These are phyloP conservation scores for Baronia brevicornis DNA, from an alignment of 2,888 invertebrate genomes.

Conservation along the genomic window DNA sequence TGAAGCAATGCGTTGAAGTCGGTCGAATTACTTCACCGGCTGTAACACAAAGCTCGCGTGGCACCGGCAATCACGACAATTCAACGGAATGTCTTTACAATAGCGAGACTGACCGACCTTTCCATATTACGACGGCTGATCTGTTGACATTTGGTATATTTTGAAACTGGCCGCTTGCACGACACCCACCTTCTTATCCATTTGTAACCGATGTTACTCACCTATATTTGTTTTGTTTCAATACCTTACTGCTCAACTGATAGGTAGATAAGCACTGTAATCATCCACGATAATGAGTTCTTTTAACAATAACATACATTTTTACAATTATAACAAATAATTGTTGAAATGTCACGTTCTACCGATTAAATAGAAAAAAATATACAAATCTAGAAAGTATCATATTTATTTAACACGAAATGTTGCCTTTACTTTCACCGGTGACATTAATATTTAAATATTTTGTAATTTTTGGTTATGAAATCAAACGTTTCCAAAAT, in stretches of 20 bases:
- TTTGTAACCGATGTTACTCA: not conserved
- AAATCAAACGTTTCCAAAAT: too few species aligned
- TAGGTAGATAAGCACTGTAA: too few species aligned
- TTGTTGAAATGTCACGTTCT: too few species aligned
- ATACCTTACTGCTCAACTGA: not conserved
- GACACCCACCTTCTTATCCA: not conserved
- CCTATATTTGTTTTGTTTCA: conserved; percentile 1
- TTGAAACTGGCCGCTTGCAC: conserved; percentile 34
- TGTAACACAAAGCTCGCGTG: conserved; percentile 25
- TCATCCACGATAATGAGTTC: too few species aligned
- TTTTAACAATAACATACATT: too few species aligned
- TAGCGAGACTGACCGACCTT: conserved; percentile 21
- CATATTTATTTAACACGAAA: too few species aligned
- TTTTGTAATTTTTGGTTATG: too few species aligned
- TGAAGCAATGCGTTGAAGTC: conserved; percentile 12
- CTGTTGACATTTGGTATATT: conserved; percentile 38
- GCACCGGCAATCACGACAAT: conserved; percentile 30
- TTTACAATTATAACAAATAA: too few species aligned
- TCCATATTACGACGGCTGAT: conserved; percentile 26
- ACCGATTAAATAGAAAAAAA: too few species aligned
- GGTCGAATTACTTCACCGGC: conserved; percentile 25
- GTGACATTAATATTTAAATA: too few species aligned
- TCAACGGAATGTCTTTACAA: conserved; percentile 27
- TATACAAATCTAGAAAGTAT: too few species aligned
- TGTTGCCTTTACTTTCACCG: too few species aligned